These are phyloP conservation scores for Leptopilina clavipes DNA, from an alignment of 1,140 invertebrate genomes.

Conservation along the genomic window DNA sequence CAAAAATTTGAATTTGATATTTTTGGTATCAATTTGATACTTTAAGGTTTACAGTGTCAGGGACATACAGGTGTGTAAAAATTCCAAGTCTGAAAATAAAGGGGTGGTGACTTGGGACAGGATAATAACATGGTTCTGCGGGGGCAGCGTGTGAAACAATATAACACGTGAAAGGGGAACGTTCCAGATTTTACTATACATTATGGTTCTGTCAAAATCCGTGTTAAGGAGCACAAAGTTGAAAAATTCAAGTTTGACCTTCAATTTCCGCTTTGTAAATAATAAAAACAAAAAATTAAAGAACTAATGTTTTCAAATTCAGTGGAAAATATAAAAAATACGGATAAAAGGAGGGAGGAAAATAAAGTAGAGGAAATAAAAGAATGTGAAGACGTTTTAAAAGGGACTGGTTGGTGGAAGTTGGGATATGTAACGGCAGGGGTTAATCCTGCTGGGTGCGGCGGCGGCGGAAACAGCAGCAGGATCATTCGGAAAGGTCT, in stretches of 20 bases:
- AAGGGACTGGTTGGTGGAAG: not conserved
- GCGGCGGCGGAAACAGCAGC: conserved; percentile 45
- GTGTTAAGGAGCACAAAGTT: not conserved
- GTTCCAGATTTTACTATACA: not conserved
- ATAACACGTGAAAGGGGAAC: not conserved
- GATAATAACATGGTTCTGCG: conserved; percentile 45
- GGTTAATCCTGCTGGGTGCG: conserved; percentile 31
- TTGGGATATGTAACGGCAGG: conserved; percentile 10
- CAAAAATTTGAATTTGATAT: no score
- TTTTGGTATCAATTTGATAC: no score
- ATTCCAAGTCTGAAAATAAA: conserved; percentile 44
- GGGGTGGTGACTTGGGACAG: conserved; percentile 29
- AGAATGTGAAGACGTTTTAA: no score
- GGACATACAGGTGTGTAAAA: conserved; percentile 37
- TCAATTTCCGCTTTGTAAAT: no score
- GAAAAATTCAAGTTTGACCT: not conserved
- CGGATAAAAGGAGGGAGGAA: no score
- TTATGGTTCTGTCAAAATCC: not conserved
- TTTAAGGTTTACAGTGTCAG: no score
- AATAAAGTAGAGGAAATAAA: no score
- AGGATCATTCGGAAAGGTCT: conserved; percentile 44
- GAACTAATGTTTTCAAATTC: no score
- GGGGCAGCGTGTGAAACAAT: conserved; percentile 36
- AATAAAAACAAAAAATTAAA: no score
- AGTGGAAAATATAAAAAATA: no score